phyloP scores from a whole-genome alignment of 2,888 invertebrate genomes.

The Peribatodes rhomboidaria region DNA sequence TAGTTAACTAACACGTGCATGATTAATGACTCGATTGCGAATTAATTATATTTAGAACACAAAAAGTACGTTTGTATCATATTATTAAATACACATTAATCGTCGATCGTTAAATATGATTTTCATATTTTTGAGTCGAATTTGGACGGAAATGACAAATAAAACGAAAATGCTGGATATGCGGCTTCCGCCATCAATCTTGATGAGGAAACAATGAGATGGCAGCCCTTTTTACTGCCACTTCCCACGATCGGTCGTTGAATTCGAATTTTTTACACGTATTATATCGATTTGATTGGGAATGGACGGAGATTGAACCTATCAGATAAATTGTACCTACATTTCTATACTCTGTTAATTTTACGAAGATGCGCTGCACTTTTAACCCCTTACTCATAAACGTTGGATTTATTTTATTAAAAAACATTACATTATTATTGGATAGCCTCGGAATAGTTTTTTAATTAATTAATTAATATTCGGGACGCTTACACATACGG shows the following conservation, averaged over 20 bases:
- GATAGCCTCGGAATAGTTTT: no score
- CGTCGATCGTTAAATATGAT: slow-evolving; percentile 54
- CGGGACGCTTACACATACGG: no score
- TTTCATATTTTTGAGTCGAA: slow-evolving; percentile 61
- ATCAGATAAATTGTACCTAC: background rate
- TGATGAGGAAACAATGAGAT: slow-evolving; percentile 68
- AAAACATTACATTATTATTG: no score
- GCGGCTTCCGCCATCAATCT: slow-evolving; percentile 80
- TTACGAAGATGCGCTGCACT: no score
- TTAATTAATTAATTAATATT: no score
- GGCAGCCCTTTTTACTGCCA: slow-evolving; percentile 52
- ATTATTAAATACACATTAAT: slow-evolving; percentile 76
- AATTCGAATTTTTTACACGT: slow-evolving; percentile 42
- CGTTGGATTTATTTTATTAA: no score
- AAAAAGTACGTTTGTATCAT: slow-evolving; percentile 49
- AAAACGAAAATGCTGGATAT: slow-evolving; percentile 67
- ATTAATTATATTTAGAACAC: slow-evolving; percentile 50
- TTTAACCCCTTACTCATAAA: no score
- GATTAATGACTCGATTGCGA: slow-evolving; percentile 68
- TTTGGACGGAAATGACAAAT: slow-evolving; percentile 76
- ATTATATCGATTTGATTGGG: slow-evolving; percentile 24
- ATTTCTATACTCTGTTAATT: background rate
- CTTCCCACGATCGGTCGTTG: slow-evolving; percentile 62
- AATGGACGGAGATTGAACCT: slow-evolving; percentile 2
- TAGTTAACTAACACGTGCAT: slow-evolving; percentile 69